Evolutionary conservation across 2,113 vertebrate genomes (phyloP), one percentile per base, ranked within the genome.

Genomic region (Tachycineta bicolor): DNA sequence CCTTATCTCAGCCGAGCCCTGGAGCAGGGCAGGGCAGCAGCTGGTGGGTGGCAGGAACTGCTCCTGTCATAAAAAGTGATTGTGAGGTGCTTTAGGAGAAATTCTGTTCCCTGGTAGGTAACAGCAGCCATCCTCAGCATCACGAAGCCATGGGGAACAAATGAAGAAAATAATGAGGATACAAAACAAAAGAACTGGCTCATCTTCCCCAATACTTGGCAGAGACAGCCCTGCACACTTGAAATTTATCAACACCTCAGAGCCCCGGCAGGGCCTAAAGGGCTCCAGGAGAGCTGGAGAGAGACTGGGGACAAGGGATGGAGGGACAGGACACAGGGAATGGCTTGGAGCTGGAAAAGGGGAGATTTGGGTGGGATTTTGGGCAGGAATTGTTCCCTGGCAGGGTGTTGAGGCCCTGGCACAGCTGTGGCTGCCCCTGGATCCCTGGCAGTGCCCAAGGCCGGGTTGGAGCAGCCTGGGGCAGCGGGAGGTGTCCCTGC

Each of bases 131-230:
- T 6, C 39, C 11, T 7, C 71, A 18, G 41, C 41, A 1, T 2
- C 19, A 41, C 7, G 0, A 23, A 73, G 29, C 14, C 65, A 20
- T 0, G 5, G 8, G n/a, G 58, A 25, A 28, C 0, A 1, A 50
- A 26, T 1, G 8, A 63, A 41, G 63, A 71, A 76, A 55, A 44
- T 0, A 71, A 56, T 0, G 2, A 24, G 34, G 26, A 25, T 7
- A 1, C 7, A 1, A 24, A 77, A 33, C 5, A 12, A 12, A 68
- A 8, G 20, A 31, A 37, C 2, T 0, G 2, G 3, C n/a, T 52
- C 19, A 2, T 2, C 12, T 10, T 33, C 33, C 52, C 50, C 13
- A 15, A 2, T 3, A 1, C 22, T 1, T 22, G 25, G 55, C 8
- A 10, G 9, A 13, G 43, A 47, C 17, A 24, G 15, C 6, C 4